Evolutionary conservation across 1,140 invertebrate species (phyloP).

Genomic region (Cataglyphis hispanica): DNA sequence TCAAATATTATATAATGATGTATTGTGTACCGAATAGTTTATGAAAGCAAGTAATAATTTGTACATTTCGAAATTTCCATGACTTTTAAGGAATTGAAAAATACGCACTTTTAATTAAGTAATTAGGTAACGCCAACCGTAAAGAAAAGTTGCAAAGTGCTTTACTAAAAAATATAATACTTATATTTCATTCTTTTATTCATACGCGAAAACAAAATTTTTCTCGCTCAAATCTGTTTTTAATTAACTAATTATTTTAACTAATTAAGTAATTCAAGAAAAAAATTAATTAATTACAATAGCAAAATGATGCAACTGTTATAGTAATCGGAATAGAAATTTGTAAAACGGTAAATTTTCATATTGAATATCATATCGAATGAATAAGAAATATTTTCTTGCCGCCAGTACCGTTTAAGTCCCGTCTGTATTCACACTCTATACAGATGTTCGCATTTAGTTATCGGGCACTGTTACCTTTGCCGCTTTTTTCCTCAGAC

Average conservation of each 20-base stretch:
- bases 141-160: too few relatives aligned
- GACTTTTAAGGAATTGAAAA: not conserved
- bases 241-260: slow-evolving; percentile 17
- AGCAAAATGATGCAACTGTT: not conserved
- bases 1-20: not conserved
- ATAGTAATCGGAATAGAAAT: not conserved
- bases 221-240: not conserved
- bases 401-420: slow-evolving; percentile 42
- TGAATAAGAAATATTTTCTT: slow-evolving; percentile 28
- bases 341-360: too few relatives aligned
- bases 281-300: slow-evolving; percentile 29
- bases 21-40: not conserved
- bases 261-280: slow-evolving; percentile 37
- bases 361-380: slow-evolving; percentile 20
- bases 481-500: slow-evolving; percentile 25
- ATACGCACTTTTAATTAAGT: not conserved
- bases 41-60: not conserved
- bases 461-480: slow-evolving; percentile 46
- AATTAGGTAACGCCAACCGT: not conserved
- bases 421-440: slow-evolving; percentile 35
- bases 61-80: not conserved
- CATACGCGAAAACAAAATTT: not conserved
- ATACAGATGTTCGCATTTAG: slow-evolving; percentile 49
- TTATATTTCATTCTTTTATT: not conserved
- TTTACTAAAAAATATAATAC: not conserved